Evolutionary conservation across 2,113 vertebrate genomes (phyloP).

Genomic region (Thermophis baileyi): DNA sequence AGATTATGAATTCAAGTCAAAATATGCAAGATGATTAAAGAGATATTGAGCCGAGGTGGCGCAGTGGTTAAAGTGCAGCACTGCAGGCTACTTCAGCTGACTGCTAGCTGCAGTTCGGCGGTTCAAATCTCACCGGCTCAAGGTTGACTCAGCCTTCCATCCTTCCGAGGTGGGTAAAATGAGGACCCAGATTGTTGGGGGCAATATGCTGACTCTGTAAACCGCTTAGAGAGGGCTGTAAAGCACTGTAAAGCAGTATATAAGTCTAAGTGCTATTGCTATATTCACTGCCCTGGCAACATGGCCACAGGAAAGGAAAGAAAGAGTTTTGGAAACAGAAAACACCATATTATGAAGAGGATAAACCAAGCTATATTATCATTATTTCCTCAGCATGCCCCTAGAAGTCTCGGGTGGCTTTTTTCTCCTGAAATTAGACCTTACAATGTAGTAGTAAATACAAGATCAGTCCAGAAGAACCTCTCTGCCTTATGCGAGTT

Average conservation of each 20-base stretch:
- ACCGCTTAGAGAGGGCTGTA: no score
- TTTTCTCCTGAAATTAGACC: neutral
- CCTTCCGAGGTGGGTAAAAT: no score
- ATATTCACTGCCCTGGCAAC: neutral
- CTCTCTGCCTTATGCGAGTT: neutral
- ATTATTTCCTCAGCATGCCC: neutral
- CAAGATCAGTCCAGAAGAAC: neutral
- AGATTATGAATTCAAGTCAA: neutral
- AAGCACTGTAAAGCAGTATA: no score
- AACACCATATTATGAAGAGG: neutral
- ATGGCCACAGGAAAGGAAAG: neutral
- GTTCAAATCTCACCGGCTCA: no score
- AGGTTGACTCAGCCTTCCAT: no score
- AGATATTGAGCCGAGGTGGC: no score
- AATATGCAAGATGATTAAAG: neutral
- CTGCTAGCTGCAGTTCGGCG: no score
- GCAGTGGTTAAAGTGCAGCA: no score
- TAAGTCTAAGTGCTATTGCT: no score
- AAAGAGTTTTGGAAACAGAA: neutral
- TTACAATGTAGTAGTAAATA: neutral
- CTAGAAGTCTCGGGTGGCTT: neutral
- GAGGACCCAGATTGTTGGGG: no score
- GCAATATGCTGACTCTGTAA: no score
- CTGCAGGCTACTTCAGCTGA: no score
- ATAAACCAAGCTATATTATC: neutral